Base-by-base conservation (phyloP, 2,888 invertebrate species). In the Plebejus argus region DNA sequence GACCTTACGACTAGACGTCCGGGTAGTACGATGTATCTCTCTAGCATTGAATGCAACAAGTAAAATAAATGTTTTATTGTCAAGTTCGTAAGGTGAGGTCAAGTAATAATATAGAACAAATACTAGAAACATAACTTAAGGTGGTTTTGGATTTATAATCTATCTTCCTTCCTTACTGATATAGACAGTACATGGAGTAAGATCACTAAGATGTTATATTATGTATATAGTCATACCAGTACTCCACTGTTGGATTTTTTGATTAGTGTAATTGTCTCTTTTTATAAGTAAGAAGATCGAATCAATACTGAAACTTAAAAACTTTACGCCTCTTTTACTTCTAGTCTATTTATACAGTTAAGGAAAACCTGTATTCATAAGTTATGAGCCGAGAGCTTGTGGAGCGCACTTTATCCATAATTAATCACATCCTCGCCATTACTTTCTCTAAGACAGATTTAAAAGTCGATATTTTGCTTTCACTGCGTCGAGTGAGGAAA, bases 1-100 rank as follows among this genome's bases (percentile, higher is more conserved):
- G 61, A 61, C 61, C 61, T 61, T 61, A 61, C 61, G 10, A 20
- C 23, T 3, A 70, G 76, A 66, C 72, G 33, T 53, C 66, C 49
- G 39, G 56, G 76, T 56, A 5, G 53, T 53, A 1, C 18, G 45
- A 53, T 76, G 39, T 23, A 49, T 77, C 78, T 76, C 71, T 35
- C 35, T 61, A 61, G 23, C 23, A 61, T 61, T 61, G 4, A 61
- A 23, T 23, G 61, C 61, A 61, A 61, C 61, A 10, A 61, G 61
- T 20, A 23, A 10, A 61, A 61, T 23, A 61, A 12, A 10, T 23
- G 10, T 3, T 20, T 58, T 10, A 8, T 61, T 23, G 61, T 61
- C 61, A 61, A 58, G 58, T 20, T 58, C 58, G n/a, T 58, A 20
- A 49, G 15, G 49, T 49, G 49, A 49, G 49, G 49, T 49, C 49